phyloP scores from a whole-genome alignment of 1,140 invertebrate species.

The Penaeus chinensis region DNA sequence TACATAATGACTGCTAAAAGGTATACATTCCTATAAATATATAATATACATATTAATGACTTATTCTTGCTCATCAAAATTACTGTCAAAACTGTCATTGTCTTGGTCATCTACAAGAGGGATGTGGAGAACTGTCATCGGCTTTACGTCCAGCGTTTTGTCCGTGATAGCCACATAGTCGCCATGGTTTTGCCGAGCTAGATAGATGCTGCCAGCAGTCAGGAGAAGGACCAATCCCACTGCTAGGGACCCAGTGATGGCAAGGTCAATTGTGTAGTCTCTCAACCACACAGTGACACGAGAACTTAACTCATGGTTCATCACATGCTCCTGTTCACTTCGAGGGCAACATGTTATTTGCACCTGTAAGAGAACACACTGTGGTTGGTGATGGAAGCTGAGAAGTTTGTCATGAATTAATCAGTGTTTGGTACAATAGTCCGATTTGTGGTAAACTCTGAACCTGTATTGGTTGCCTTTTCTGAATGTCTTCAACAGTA shows the following conservation, averaged over 20 bases:
- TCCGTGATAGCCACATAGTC: slow-evolving; percentile 2
- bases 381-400: not conserved
- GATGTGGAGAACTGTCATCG: slow-evolving; percentile 11
- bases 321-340: not conserved
- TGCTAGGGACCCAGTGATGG: slow-evolving; percentile 6
- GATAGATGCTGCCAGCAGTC: not conserved
- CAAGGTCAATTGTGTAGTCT: slow-evolving; percentile 10
- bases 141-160: not conserved
- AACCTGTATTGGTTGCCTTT: too few relatives aligned
- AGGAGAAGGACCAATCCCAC: not conserved
- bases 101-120: slow-evolving; percentile 2
- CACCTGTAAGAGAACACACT: not conserved
- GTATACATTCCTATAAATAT: not conserved
- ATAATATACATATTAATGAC: slow-evolving; percentile 13
- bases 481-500: too few relatives aligned
- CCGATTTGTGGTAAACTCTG: too few relatives aligned
- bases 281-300: not conserved
- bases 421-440: not conserved
- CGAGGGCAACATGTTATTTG: not conserved
- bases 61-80: slow-evolving; percentile 6
- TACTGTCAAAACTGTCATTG: slow-evolving; percentile 20
- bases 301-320: not conserved
- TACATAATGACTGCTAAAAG: not conserved
- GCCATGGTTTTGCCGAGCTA: not conserved
- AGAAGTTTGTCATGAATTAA: not conserved